Conservation (phyloP, 2,113 vertebrate species). For the Eretmochelys imbricata region DNA sequence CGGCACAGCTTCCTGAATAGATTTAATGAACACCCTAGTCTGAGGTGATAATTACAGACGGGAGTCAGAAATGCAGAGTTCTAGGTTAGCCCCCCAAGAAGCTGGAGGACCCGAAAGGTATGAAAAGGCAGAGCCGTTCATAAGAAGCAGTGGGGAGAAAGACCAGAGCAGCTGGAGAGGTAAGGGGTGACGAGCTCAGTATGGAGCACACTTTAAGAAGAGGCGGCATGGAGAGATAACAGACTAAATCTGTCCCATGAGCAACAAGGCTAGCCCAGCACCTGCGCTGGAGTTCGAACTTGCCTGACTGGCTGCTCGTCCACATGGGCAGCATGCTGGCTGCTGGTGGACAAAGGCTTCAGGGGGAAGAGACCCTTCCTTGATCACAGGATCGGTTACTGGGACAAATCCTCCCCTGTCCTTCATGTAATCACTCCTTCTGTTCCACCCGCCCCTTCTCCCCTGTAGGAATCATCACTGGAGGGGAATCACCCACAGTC, state of each 20-base stretch:
- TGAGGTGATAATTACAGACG: conserved; percentile 59
- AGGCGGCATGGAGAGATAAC: conserved; percentile 33
- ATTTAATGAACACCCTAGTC: conserved; percentile 60
- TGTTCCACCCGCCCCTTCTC: not conserved
- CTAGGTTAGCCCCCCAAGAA: conserved; percentile 54
- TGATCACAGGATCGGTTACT: not conserved
- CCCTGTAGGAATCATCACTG: not conserved
- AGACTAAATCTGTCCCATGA: conserved; percentile 55
- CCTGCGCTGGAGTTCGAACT: not conserved
- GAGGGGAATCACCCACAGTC: not conserved
- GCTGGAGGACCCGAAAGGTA: conserved; percentile 47
- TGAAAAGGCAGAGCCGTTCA: conserved; percentile 47
- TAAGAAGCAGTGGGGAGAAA: conserved; percentile 70
- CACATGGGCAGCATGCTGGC: not conserved
- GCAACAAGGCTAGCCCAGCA: conserved; percentile 17
- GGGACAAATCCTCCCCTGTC: not conserved
- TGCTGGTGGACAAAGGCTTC: not conserved
- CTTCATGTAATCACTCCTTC: not conserved
- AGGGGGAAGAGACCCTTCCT: not conserved
- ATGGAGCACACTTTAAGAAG: conserved; percentile 53
- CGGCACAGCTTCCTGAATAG: conserved; percentile 43
- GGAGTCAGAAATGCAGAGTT: conserved; percentile 23
- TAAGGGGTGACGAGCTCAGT: conserved; percentile 58
- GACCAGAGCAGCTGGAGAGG: conserved; percentile 55
- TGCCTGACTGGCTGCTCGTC: not conserved